These are phyloP conservation scores for Aleiodes leptofemur DNA, from an alignment of 2,888 invertebrate genomes.

Conservation along the genomic window DNA sequence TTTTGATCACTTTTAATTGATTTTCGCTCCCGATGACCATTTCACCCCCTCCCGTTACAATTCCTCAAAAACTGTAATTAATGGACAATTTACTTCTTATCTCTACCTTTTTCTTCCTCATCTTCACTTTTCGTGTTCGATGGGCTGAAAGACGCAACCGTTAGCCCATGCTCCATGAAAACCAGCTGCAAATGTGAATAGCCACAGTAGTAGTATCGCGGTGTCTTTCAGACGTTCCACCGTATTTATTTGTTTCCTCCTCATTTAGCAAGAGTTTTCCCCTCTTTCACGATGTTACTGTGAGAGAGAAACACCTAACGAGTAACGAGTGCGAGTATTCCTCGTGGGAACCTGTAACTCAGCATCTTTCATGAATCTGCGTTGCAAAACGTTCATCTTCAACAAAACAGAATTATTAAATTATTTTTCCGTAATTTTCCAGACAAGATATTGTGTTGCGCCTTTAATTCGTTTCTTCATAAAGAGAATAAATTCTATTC, in stretches of 20 bases:
- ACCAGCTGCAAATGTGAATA: conserved; percentile 30
- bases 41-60: too few relatives aligned
- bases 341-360: conserved; percentile 58
- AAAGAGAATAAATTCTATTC: neutral
- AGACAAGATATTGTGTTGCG: neutral
- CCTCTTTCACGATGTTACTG: conserved; percentile 40
- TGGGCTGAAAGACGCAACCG: conserved; percentile 40
- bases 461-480: neutral
- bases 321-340: conserved; percentile 49
- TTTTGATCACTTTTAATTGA: too few relatives aligned
- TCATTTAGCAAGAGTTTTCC: conserved; percentile 22
- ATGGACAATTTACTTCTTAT: too few relatives aligned
- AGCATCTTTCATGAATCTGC: neutral
- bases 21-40: too few relatives aligned
- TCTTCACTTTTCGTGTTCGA: neutral
- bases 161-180: conserved; percentile 31
- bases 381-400: conserved; percentile 1
- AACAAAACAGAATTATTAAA: too few relatives aligned
- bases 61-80: too few relatives aligned
- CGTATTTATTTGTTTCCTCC: conserved; percentile 27
- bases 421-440: conserved; percentile 2
- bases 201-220: conserved; percentile 4
- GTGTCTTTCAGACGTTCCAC: conserved; percentile 22
- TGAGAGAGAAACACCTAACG: conserved; percentile 46
- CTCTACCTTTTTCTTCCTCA: too few relatives aligned